These are phyloP conservation scores for Gambusia affinis DNA, from an alignment of 2,113 vertebrate species.

Conservation along the genomic window DNA sequence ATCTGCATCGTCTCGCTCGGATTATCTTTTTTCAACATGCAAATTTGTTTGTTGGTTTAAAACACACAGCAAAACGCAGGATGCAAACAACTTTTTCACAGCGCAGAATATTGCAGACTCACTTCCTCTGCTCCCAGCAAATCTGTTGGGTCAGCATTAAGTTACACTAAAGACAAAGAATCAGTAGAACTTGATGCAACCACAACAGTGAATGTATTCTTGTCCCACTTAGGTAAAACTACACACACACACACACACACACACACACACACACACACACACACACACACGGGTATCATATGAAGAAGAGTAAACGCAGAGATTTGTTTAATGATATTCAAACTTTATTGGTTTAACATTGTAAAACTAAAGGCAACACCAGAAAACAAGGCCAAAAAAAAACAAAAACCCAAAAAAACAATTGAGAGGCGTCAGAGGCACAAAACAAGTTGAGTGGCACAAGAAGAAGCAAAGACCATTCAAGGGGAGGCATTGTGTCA, in stretches of 20 bases:
- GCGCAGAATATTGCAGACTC: background rate
- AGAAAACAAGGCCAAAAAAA: constrained; percentile 52
- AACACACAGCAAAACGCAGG: background rate
- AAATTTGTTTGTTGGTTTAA: background rate
- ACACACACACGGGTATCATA: constrained; percentile 24
- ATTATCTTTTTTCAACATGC: background rate
- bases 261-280: constrained; percentile 43
- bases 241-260: constrained; percentile 1
- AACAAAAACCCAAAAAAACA: constrained; percentile 1
- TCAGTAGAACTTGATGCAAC: constrained; percentile 51
- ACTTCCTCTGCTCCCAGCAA: constrained; percentile 1
- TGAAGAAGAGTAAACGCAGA: constrained; percentile 8
- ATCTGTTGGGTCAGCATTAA: constrained; percentile 20
- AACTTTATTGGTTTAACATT: constrained; percentile 80
- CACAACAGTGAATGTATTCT: constrained; percentile 23
- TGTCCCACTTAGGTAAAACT: constrained; percentile 44
- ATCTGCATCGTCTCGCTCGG: background rate
- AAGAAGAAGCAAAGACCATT: constrained; percentile 39
- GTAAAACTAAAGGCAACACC: constrained; percentile 72
- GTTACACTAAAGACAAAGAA: constrained; percentile 15
- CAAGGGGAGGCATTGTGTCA: constrained; percentile 54
- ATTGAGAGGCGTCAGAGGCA: constrained; percentile 33
- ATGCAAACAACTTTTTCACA: background rate
- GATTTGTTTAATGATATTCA: constrained; percentile 71
- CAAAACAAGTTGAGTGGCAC: background rate